Evolutionary conservation across 2,797 vertebrate species (phyloP).

Genomic region (Pantherophis alleghaniensis): DNA sequence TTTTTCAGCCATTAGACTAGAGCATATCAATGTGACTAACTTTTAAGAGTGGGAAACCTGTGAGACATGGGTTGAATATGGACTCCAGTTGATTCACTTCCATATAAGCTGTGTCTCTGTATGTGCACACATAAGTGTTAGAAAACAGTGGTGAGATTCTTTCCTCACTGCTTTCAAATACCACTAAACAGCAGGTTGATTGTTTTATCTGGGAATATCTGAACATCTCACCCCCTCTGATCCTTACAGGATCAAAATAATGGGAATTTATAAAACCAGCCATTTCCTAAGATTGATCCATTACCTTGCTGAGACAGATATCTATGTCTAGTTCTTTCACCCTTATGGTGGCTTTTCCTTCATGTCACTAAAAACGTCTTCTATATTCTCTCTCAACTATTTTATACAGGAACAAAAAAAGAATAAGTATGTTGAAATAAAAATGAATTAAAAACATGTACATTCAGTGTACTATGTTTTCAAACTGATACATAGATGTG

Average conservation of each 20-base stretch:
- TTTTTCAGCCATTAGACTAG: neutral
- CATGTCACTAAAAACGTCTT: slow-evolving; percentile 88
- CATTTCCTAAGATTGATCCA: neutral
- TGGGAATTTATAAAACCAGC: neutral
- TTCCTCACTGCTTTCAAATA: neutral
- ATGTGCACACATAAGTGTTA: neutral
- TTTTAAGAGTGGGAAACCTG: neutral
- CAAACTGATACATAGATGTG: too few relatives aligned
- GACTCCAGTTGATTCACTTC: neutral
- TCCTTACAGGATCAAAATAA: neutral
- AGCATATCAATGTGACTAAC: neutral
- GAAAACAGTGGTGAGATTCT: neutral
- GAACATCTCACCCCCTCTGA: neutral
- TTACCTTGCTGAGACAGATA: slow-evolving; percentile 90
- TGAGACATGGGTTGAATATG: neutral
- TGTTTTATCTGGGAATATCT: neutral
- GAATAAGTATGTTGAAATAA: neutral
- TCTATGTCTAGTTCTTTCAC: slow-evolving; percentile 91
- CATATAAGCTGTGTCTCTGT: neutral
- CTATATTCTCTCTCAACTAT: slow-evolving; percentile 90
- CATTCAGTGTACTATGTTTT: neutral
- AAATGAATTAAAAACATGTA: neutral
- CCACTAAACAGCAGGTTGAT: neutral
- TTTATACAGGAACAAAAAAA: slow-evolving; percentile 27
- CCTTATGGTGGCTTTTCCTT: slow-evolving; percentile 92